A percentile compares a stretch with the other conserved stretches of the same genome.
Conservation (phyloP, 2,797 vertebrate genomes). For the Micrastur ruficollis region DNA sequence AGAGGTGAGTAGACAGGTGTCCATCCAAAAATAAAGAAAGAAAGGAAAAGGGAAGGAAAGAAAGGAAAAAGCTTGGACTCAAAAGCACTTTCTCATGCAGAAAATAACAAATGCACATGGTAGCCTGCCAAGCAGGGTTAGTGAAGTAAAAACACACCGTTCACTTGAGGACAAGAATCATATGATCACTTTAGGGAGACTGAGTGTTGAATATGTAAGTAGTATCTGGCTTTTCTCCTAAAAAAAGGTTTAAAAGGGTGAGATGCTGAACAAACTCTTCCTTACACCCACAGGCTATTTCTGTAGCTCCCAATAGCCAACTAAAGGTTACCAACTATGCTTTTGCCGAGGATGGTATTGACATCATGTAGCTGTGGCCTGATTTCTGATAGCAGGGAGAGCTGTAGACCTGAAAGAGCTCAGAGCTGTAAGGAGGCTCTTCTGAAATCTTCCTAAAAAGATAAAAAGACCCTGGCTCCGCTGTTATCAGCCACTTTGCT, state of each 20-base stretch:
- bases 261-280: conserved; percentile 34
- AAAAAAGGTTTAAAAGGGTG: conserved; percentile 45
- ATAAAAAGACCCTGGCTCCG: neutral
- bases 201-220: conserved; percentile 31
- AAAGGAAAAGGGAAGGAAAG: too few relatives aligned
- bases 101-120: neutral
- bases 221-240: conserved; percentile 20
- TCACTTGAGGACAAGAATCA: neutral
- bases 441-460: neutral
- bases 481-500: neutral
- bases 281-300: neutral
- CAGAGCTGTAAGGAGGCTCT: neutral
- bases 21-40: neutral
- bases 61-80: neutral
- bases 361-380: neutral
- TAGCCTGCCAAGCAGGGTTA: neutral
- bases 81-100: neutral
- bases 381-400: neutral
- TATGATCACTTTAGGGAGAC: neutral
- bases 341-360: neutral
- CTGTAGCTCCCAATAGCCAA: neutral
- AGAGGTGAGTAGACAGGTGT: neutral
- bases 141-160: neutral
- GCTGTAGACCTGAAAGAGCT: neutral
- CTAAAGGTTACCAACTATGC: neutral